Conservation (phyloP, 1,140 invertebrate species). For the Glossosoma conforme region DNA sequence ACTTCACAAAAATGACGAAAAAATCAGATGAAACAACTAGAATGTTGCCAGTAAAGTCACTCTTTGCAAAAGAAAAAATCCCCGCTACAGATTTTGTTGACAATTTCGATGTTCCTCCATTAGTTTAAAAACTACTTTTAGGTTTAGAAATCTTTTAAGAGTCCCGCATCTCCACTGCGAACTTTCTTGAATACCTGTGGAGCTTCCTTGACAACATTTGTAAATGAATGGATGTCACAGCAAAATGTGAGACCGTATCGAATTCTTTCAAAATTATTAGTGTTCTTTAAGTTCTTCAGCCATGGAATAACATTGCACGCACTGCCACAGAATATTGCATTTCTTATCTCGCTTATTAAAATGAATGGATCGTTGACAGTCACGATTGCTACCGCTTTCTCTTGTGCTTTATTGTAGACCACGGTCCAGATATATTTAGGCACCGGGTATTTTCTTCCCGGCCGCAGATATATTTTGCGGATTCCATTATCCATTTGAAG, state of each 20-base stretch:
- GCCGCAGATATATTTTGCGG: constrained; percentile 32
- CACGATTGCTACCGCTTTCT: constrained; percentile 36
- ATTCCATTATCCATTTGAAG: constrained; percentile 28
- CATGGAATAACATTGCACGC: constrained; percentile 37
- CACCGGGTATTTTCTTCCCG: constrained; percentile 38
- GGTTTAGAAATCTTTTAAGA: constrained; percentile 32
- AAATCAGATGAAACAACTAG: constrained; percentile 16
- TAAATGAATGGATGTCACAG: constrained; percentile 38
- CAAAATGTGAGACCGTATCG: constrained; percentile 42
- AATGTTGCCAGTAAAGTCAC: constrained; percentile 30
- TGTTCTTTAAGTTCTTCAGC: constrained; percentile 36
- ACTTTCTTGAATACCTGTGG: constrained; percentile 34
- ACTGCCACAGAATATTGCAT: constrained; percentile 44
- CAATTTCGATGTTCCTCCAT: constrained; percentile 44
- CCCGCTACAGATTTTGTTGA: constrained; percentile 44
- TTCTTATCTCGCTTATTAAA: constrained; percentile 43
- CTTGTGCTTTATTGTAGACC: constrained; percentile 29
- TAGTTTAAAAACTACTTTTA: constrained; percentile 31
- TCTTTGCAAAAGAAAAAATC: constrained; percentile 32
- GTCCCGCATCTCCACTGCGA: constrained; percentile 32
- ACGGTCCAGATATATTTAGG: constrained; percentile 42
- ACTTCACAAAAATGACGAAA: constrained; percentile 41
- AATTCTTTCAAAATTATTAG: constrained; percentile 40
- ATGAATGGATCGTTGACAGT: constrained; percentile 45
- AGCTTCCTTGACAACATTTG: constrained; percentile 32